Percentiles rank a stretch among this genome's conserved stretches.
Conservation (phyloP, 2,888 invertebrate genomes). For the Orthosia gothica region DNA sequence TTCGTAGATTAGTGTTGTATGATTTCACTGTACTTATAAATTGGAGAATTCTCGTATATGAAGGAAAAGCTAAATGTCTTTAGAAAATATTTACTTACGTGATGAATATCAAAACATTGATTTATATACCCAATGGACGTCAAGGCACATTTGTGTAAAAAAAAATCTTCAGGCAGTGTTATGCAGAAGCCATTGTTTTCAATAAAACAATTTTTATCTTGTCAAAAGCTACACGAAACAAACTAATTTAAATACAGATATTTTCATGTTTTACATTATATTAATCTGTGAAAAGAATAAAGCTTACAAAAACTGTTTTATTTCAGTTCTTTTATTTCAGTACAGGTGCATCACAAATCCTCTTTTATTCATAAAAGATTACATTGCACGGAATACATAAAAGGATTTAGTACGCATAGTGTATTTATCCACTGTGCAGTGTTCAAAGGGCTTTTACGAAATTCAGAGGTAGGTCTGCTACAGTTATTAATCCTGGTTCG, state of each 20-base stretch:
- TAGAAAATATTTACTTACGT: neutral
- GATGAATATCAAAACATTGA: neutral
- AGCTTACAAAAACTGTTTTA: constrained; percentile 26
- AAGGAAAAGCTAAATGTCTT: too few species aligned
- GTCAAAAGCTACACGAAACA: constrained; percentile 7
- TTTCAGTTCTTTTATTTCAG: constrained; percentile 44
- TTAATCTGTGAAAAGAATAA: constrained; percentile 26
- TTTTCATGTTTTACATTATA: constrained; percentile 3
- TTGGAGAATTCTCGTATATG: too few species aligned
- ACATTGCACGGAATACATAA: constrained; percentile 51
- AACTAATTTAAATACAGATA: neutral
- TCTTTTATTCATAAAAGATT: constrained; percentile 55
- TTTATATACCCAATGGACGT: neutral
- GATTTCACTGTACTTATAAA: too few species aligned
- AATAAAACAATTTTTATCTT: constrained; percentile 4
- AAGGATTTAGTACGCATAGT: constrained; percentile 46
- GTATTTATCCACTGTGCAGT: constrained; percentile 42
- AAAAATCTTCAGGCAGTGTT: neutral
- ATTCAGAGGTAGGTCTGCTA: constrained; percentile 38
- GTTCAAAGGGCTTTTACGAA: constrained; percentile 56
- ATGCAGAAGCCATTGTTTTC: constrained; percentile 3
- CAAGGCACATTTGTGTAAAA: neutral
- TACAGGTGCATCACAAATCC: constrained; percentile 42
- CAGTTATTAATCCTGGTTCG: constrained; percentile 55
- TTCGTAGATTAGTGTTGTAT: too few species aligned